Conservation (phyloP, 2,797 vertebrate species). For the Myoxocephalus aenaeus region DNA sequence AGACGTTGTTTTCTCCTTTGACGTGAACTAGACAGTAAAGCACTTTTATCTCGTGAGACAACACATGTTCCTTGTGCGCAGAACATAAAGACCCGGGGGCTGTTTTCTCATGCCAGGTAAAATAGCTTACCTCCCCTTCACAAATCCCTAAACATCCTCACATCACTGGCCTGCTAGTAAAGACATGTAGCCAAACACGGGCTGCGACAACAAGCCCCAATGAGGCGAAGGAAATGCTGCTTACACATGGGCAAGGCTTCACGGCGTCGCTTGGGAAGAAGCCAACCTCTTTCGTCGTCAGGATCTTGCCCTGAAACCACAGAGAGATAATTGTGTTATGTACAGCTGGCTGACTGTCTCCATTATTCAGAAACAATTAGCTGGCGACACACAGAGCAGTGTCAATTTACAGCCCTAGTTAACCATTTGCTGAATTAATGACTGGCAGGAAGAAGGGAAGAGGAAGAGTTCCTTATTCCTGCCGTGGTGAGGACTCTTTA, state of each 20-base stretch:
- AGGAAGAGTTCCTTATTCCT: constrained; percentile 65
- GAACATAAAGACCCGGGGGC: constrained; percentile 19
- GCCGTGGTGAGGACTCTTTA: constrained; percentile 42
- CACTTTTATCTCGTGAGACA: constrained; percentile 10
- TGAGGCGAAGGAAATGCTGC: constrained; percentile 70
- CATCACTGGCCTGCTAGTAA: background rate
- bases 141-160: constrained; percentile 7
- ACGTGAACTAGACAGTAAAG: constrained; percentile 22
- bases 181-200: background rate
- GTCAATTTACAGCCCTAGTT: constrained; percentile 70
- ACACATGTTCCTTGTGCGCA: constrained; percentile 10
- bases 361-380: constrained; percentile 81
- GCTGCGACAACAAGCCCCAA: constrained; percentile 19
- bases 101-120: constrained; percentile 20
- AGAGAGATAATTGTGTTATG: constrained; percentile 75
- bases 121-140: background rate
- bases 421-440: constrained; percentile 67
- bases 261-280: constrained; percentile 97
- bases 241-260: constrained; percentile 96
- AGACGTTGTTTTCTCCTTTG: constrained; percentile 16
- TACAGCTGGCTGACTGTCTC: constrained; percentile 66
- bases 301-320: constrained; percentile 91
- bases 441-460: constrained; percentile 48
- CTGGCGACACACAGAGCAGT: constrained; percentile 57
- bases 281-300: constrained; percentile 92